These are phyloP conservation scores for Melitaea athalia DNA, from an alignment of 2,888 invertebrate species.

Conservation along the genomic window DNA sequence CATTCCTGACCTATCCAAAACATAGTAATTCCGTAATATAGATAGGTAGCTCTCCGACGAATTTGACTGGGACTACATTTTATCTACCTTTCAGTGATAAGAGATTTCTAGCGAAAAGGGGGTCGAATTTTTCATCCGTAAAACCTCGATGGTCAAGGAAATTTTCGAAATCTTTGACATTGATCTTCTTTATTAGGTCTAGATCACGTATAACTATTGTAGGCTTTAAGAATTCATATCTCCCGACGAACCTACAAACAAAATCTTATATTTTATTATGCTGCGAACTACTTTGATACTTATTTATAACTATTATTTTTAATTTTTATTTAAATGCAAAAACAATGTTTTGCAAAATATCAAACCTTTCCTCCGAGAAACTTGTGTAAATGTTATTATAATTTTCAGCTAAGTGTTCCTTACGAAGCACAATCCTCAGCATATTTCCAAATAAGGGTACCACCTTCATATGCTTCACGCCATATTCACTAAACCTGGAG, in stretches of 20 bases:
- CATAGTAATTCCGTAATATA: too few species aligned
- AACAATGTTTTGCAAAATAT: not conserved
- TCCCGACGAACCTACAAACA: constrained; percentile 51
- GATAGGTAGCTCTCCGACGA: too few species aligned
- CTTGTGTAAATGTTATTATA: constrained; percentile 44
- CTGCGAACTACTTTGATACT: too few species aligned
- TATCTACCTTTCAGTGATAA: constrained; percentile 63
- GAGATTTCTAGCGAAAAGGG: constrained; percentile 72
- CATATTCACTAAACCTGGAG: constrained; percentile 48
- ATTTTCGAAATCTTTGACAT: constrained; percentile 53
- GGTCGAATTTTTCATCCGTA: constrained; percentile 60
- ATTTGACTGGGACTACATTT: too few species aligned
- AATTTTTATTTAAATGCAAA: not conserved
- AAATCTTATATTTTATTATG: not conserved
- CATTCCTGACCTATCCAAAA: too few species aligned
- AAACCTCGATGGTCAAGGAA: constrained; percentile 58
- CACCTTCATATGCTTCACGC: constrained; percentile 47
- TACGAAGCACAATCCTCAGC: constrained; percentile 35
- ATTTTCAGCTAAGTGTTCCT: constrained; percentile 44
- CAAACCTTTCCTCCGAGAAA: constrained; percentile 52
- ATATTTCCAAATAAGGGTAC: constrained; percentile 54
- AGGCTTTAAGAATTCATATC: constrained; percentile 61
- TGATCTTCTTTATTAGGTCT: constrained; percentile 68
- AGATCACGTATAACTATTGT: constrained; percentile 62
- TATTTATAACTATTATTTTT: too few species aligned